phyloP scores from a whole-genome alignment of 2,888 invertebrate genomes.

The Latheticus oryzae region DNA sequence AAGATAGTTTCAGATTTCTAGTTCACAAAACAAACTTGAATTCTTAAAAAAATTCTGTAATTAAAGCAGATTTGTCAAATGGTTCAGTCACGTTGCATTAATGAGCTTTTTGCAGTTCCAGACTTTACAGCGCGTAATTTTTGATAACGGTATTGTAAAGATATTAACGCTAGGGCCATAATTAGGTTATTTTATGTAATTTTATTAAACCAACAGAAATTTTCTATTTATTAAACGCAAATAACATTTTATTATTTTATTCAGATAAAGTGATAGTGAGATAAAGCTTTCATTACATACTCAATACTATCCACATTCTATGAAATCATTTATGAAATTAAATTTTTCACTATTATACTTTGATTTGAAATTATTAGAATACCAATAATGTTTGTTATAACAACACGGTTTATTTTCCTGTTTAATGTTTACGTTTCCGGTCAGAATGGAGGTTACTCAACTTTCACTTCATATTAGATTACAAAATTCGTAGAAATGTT shows the following conservation, averaged over 20 bases:
- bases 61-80: too few species aligned
- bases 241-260: constrained; percentile 22
- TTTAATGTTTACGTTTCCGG: too few species aligned
- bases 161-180: constrained; percentile 20
- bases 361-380: too few species aligned
- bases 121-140: too few species aligned
- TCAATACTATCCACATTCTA: not conserved
- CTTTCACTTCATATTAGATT: not conserved
- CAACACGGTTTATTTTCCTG: too few species aligned
- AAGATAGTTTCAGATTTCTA: too few species aligned
- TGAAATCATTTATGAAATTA: too few species aligned
- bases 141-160: constrained; percentile 14
- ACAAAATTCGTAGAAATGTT: not conserved
- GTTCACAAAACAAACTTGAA: constrained; percentile 2
- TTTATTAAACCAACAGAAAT: not conserved
- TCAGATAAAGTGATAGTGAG: constrained; percentile 21
- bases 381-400: too few species aligned
- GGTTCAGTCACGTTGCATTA: not conserved
- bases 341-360: too few species aligned
- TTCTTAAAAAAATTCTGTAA: too few species aligned
- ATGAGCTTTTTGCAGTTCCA: too few species aligned
- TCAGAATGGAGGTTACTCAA: not conserved
- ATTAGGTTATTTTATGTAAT: not conserved
- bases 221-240: constrained; percentile 21
- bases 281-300: constrained; percentile 18